Evolutionary conservation across 1,140 invertebrate genomes (phyloP).

Genomic region (Cyrtorhinus lividipennis): DNA sequence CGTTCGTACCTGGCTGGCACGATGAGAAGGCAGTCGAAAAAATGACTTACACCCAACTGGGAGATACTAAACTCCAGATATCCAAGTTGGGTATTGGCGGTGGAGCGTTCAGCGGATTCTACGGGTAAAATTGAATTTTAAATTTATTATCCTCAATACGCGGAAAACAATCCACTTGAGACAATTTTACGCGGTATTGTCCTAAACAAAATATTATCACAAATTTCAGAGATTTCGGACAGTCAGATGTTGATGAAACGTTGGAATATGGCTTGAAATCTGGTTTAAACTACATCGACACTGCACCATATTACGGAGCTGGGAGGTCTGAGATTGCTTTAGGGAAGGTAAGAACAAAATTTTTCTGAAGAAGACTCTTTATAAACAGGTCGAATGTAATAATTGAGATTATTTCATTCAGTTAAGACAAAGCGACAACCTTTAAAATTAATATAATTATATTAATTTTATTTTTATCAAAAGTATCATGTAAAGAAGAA

Average conservation of each 20-base stretch:
- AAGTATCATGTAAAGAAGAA: no score
- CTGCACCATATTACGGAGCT: slow-evolving; percentile 81
- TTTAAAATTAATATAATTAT: no score
- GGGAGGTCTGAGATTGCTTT: slow-evolving; percentile 62
- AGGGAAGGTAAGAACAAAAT: slow-evolving; percentile 51
- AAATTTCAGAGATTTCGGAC: slow-evolving; percentile 35
- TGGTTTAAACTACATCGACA: slow-evolving; percentile 87
- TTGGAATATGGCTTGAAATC: slow-evolving; percentile 52
- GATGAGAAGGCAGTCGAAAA: slow-evolving; percentile 34
- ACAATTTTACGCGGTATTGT: neutral
- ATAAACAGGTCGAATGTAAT: no score
- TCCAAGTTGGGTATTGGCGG: slow-evolving; percentile 45
- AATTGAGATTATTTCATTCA: no score
- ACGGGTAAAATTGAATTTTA: slow-evolving; percentile 29
- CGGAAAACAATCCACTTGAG: neutral
- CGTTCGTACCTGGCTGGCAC: slow-evolving; percentile 42
- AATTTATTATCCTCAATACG: no score
- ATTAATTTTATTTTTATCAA: no score
- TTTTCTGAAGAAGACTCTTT: no score
- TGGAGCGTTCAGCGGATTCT: slow-evolving; percentile 32
- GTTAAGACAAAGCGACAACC: no score
- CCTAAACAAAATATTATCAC: no score
- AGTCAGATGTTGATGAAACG: slow-evolving; percentile 48
- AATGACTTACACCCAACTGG: slow-evolving; percentile 34
- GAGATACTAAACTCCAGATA: slow-evolving; percentile 40